Base-by-base conservation (phyloP, 2,797 vertebrate genomes). In the Myioborus melanocephalus region DNA sequence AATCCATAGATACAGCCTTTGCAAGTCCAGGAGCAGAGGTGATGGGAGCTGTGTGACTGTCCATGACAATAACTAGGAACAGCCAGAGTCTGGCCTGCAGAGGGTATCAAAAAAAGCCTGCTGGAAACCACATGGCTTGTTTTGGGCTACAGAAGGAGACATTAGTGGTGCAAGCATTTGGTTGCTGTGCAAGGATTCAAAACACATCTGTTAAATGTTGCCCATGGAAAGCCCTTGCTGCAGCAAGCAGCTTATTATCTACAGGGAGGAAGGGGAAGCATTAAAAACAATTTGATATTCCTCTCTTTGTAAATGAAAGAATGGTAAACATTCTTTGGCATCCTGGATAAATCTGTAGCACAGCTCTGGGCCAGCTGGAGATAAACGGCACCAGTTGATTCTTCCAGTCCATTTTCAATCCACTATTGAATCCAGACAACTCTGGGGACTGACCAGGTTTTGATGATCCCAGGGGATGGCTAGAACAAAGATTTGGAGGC, bases 131-230 rank as follows among this genome's bases (percentile, higher is more conserved):
- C 57, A 34, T 73, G 90, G 86, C 56, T 89, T 2, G 0, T 28
- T 83, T 61, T 19, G 30, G 81, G 86, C 28, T 71, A 8, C 73
- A 90, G 93, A 24, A 71, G 77, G 91, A 87, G 71, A 34, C 4
- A 3, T 52, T 66, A 26, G 71, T 85, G 81, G 64, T 90, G 80
- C 86, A 61, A 73, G 85, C 72, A 34, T 61, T 76, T 89, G 75
- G 47, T 76, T 89, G 91, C 79, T 0, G 7, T 85, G 87, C 18
- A 65, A 69, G 83, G 85, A 78, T 83, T 86, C 66, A 63, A 93
- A 95, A 82, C 44, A 76, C 77, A 90, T 88, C 94, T 95, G 92
- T 69, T 89, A 73, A 80, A 60, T 39, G 83, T 73, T 89, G 82
- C 52, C 89, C 8, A 3, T 80, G 64, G 73, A 93, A 95, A 89